These are phyloP conservation scores for Scaptodrosophila lebanonensis DNA, from an alignment of 1,140 invertebrate genomes.

Conservation along the genomic window DNA sequence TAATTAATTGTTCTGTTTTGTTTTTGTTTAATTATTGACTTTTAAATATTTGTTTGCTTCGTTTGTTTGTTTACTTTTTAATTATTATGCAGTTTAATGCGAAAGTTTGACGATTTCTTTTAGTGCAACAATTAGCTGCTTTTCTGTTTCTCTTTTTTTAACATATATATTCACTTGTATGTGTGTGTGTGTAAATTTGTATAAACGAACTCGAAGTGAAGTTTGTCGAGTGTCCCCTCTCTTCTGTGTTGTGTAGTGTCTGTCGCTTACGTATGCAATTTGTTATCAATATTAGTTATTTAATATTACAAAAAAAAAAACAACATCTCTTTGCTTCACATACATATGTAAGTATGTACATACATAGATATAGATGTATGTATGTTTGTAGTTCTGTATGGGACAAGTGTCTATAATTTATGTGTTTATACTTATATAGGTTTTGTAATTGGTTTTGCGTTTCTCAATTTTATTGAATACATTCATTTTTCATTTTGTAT, in stretches of 20 bases:
- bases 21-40: constrained; percentile 41
- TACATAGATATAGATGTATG: constrained; percentile 38
- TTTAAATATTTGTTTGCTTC: constrained; percentile 63
- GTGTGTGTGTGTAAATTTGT: constrained; percentile 32
- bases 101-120: constrained; percentile 54
- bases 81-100: constrained; percentile 28
- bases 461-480: constrained; percentile 37
- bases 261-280: neutral
- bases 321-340: no score
- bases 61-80: constrained; percentile 58
- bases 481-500: constrained; percentile 37
- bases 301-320: no score
- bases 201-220: constrained; percentile 71
- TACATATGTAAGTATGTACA: constrained; percentile 10
- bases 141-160: constrained; percentile 30
- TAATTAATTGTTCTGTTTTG: no score
- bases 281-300: no score
- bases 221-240: constrained; percentile 24
- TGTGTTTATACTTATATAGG: constrained; percentile 38
- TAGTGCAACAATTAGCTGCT: constrained; percentile 69
- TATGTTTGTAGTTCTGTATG: constrained; percentile 56
- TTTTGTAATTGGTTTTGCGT: constrained; percentile 14
- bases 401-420: no score
- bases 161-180: constrained; percentile 30
- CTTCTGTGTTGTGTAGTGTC: constrained; percentile 16